Percentiles rank a stretch among this genome's conserved stretches.
phyloP scores from a whole-genome alignment of 1,140 invertebrate species.

The Trachymyrmex cornetzi region DNA sequence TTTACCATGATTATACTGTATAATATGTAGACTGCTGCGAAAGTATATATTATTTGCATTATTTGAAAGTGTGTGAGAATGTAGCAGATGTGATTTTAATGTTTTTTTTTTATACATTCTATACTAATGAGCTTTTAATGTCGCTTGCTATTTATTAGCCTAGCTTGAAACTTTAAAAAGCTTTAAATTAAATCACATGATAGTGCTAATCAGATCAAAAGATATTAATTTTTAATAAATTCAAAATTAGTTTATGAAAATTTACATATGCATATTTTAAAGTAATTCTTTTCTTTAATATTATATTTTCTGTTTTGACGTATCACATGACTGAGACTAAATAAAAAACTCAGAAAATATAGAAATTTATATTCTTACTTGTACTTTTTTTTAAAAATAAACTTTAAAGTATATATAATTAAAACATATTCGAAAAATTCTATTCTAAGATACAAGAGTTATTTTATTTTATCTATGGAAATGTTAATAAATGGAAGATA shows the following conservation, averaged over 20 bases:
- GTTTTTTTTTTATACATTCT: slow-evolving; percentile 32
- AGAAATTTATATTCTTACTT: slow-evolving; percentile 1
- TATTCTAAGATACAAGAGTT: not conserved
- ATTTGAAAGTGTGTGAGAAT: not conserved
- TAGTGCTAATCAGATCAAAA: not conserved
- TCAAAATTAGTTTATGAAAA: slow-evolving; percentile 8
- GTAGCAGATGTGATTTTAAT: not conserved
- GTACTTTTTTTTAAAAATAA: not conserved
- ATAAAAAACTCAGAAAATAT: not conserved
- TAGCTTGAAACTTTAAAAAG: slow-evolving; percentile 22
- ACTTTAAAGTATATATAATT: not conserved
- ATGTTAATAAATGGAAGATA: slow-evolving; percentile 9
- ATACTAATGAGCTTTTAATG: slow-evolving; percentile 47
- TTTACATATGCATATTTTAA: slow-evolving; percentile 33
- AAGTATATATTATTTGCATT: slow-evolving; percentile 13
- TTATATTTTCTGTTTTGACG: not conserved
- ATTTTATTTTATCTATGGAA: slow-evolving; percentile 20
- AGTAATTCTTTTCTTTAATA: slow-evolving; percentile 20
- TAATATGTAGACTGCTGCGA: not conserved
- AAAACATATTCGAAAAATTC: not conserved
- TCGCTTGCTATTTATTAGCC: slow-evolving; percentile 34
- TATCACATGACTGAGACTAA: not conserved
- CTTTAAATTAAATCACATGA: slow-evolving; percentile 37
- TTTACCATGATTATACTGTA: not conserved
- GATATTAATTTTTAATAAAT: slow-evolving; percentile 21